A percentile compares a stretch with the other conserved stretches of the same genome.
Evolutionary conservation across 2,797 vertebrate species (phyloP).

Genomic region (Bradypodion pumilum): DNA sequence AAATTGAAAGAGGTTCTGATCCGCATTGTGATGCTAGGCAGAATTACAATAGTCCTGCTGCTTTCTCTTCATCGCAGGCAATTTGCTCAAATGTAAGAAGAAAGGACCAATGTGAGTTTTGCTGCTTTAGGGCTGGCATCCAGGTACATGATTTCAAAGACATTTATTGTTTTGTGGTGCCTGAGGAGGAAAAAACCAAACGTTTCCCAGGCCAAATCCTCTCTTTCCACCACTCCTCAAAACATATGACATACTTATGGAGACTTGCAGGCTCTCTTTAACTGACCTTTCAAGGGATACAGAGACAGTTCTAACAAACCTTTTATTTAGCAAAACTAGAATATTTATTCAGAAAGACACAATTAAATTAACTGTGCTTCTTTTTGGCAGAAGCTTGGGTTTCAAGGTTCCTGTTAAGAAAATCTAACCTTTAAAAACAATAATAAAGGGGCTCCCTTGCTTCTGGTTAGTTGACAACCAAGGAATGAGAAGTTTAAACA

Average conservation of each 20-base stretch:
- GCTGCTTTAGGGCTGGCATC: slow-evolving; percentile 9
- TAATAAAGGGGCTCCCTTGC: slow-evolving; percentile 10
- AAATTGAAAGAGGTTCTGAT: background rate
- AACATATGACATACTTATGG: slow-evolving; percentile 21
- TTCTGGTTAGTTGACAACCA: slow-evolving; percentile 31
- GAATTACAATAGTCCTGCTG: background rate
- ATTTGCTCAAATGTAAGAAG: background rate
- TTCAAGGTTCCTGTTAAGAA: slow-evolving; percentile 1
- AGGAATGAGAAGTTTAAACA: slow-evolving; percentile 17
- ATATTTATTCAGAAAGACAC: slow-evolving; percentile 3
- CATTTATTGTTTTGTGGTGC: accelerated
- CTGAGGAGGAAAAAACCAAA: background rate
- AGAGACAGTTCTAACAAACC: slow-evolving; percentile 10
- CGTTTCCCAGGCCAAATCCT: slow-evolving; percentile 27
- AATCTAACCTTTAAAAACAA: slow-evolving; percentile 36
- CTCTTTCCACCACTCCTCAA: slow-evolving; percentile 15
- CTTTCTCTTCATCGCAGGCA: background rate
- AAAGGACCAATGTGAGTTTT: background rate
- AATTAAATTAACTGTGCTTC: background rate
- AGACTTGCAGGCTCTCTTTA: slow-evolving; percentile 49
- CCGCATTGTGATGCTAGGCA: background rate
- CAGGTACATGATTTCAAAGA: background rate
- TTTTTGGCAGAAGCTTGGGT: slow-evolving; percentile 29
- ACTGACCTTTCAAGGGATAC: background rate
- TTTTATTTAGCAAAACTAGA: slow-evolving; percentile 36